Evolutionary conservation across 2,113 vertebrate genomes (phyloP).

Genomic region (Pleuronectes platessa): DNA sequence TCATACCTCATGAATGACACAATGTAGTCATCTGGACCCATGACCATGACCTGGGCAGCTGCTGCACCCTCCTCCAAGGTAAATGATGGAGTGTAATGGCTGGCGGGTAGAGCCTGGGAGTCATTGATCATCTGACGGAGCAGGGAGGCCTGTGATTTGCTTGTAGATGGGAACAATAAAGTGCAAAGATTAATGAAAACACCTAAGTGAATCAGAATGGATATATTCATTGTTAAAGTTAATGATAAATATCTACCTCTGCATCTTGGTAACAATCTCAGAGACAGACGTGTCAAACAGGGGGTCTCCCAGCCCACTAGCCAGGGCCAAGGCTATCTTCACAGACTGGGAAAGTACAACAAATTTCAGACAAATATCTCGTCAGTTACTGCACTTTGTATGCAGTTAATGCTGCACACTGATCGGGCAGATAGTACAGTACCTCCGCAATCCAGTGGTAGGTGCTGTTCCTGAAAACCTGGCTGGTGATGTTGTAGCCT

Average conservation of each 20-base stretch:
- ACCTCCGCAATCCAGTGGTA: slow-evolving; percentile 96
- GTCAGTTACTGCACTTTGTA: not conserved
- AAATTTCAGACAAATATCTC: not conserved
- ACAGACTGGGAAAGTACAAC: slow-evolving; percentile 82
- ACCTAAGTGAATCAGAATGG: not conserved
- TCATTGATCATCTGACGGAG: slow-evolving; percentile 91
- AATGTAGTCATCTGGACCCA: slow-evolving; percentile 96
- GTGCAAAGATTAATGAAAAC: not conserved
- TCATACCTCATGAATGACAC: slow-evolving; percentile 92
- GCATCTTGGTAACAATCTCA: slow-evolving; percentile 86
- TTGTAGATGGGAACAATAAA: slow-evolving; percentile 63
- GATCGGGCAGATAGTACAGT: slow-evolving; percentile 23
- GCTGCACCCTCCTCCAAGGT: slow-evolving; percentile 79
- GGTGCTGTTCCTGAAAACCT: slow-evolving; percentile 83
- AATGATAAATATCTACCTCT: slow-evolving; percentile 83
- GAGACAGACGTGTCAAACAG: slow-evolving; percentile 84
- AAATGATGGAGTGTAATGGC: slow-evolving; percentile 79
- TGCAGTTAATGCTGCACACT: not conserved
- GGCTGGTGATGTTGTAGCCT: slow-evolving; percentile 91
- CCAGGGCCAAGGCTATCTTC: slow-evolving; percentile 91
- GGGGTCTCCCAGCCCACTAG: slow-evolving; percentile 92
- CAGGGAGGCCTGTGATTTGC: slow-evolving; percentile 87
- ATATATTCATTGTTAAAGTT: not conserved
- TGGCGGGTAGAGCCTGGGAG: slow-evolving; percentile 82
- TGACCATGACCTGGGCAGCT: slow-evolving; percentile 92